Evolutionary conservation across 2,113 vertebrate genomes (phyloP).

Genomic region (Pica pica): DNA sequence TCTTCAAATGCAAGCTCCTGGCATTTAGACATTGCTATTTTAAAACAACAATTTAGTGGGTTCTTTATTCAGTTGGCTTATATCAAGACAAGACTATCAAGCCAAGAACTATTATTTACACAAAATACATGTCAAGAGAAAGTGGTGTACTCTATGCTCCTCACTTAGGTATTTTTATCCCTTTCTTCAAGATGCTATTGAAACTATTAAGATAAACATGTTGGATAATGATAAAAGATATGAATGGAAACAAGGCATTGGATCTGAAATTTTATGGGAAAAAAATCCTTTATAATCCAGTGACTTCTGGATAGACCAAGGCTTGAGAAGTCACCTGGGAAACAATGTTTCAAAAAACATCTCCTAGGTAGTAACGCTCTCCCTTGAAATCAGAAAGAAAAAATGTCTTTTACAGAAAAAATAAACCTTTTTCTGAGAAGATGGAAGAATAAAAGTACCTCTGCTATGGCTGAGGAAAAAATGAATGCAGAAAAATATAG

Average conservation of each 20-base stretch:
- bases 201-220: not conserved
- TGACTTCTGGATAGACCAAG: not conserved
- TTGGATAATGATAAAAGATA: not conserved
- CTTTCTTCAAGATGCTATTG: not conserved
- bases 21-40: not conserved
- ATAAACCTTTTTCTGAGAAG: not conserved
- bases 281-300: not conserved
- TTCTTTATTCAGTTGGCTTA: not conserved
- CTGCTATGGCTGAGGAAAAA: not conserved
- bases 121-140: not conserved
- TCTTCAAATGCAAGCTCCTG: not conserved
- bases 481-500: not conserved
- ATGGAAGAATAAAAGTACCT: not conserved
- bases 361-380: not conserved
- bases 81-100: not conserved
- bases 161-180: slow-evolving; percentile 4
- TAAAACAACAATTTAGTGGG: not conserved
- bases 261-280: not conserved
- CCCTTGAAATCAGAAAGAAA: not conserved
- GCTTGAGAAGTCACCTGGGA: not conserved
- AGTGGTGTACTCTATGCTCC: not conserved
- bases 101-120: slow-evolving; percentile 20
- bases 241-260: not conserved
- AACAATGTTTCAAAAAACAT: not conserved
- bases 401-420: not conserved